phyloP scores from a whole-genome alignment of 2,797 vertebrate genomes.

The Potorous gilbertii region DNA sequence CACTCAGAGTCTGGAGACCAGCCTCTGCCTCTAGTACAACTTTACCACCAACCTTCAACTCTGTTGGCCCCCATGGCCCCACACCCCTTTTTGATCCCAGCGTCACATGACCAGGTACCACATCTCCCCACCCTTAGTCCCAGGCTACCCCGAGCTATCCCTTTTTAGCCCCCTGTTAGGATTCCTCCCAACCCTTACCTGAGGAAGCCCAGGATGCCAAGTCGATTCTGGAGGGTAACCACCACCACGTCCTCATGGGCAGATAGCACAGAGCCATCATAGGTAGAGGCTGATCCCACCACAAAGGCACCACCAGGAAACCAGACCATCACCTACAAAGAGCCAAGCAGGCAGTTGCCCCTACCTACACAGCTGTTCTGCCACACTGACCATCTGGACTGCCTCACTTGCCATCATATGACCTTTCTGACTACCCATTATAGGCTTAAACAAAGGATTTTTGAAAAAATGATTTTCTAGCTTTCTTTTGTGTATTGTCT shows the following conservation, averaged over 20 bases:
- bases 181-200: conserved; percentile 39
- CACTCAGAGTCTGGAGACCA: conserved; percentile 17
- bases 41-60: neutral
- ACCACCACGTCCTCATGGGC: conserved; percentile 57
- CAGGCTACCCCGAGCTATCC: neutral
- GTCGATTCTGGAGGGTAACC: conserved; percentile 50
- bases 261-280: conserved; percentile 52
- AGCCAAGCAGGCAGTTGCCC: neutral
- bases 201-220: conserved; percentile 64
- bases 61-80: neutral
- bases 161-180: neutral
- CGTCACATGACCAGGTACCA: neutral
- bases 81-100: neutral
- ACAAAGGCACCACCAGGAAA: conserved; percentile 65
- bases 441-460: neutral
- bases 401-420: neutral
- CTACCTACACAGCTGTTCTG: neutral
- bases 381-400: neutral
- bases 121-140: neutral
- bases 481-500: neutral
- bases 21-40: neutral
- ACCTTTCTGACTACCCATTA: neutral
- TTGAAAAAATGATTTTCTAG: neutral
- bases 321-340: conserved; percentile 68
- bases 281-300: conserved; percentile 47